These are phyloP conservation scores for Hozukius guyotensis DNA, from an alignment of 2,797 vertebrate genomes.

Conservation along the genomic window DNA sequence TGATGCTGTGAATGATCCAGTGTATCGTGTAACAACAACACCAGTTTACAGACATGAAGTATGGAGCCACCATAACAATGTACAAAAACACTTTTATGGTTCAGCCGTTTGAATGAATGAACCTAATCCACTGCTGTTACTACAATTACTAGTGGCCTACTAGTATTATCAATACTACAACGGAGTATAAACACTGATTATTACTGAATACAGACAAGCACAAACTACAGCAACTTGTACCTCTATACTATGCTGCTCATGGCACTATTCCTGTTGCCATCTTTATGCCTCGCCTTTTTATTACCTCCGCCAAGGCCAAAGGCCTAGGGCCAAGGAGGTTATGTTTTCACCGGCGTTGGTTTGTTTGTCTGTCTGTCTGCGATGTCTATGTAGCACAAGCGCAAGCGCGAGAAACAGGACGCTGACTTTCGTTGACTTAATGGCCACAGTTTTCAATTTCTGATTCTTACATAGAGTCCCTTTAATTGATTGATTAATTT, in stretches of 20 bases:
- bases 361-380: no score
- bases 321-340: no score
- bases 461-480: no score
- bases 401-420: fast-evolving
- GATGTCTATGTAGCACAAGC: fast-evolving
- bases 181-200: background rate
- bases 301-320: background rate
- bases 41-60: background rate
- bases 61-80: background rate
- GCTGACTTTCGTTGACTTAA: fast-evolving
- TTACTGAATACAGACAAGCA: background rate
- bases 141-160: background rate
- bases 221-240: background rate
- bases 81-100: no score
- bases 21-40: no score
- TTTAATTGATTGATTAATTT: no score
- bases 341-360: no score
- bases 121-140: background rate
- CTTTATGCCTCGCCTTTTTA: background rate
- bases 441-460: fast-evolving
- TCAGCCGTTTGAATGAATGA: no score
- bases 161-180: background rate
- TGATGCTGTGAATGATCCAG: background rate
- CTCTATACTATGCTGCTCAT: background rate
- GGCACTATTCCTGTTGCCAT: background rate